Percentiles rank a stretch among this genome's conserved stretches.
These are phyloP conservation scores for Mustela lutreola DNA, from an alignment of 2,113 vertebrate genomes.

Conservation along the genomic window DNA sequence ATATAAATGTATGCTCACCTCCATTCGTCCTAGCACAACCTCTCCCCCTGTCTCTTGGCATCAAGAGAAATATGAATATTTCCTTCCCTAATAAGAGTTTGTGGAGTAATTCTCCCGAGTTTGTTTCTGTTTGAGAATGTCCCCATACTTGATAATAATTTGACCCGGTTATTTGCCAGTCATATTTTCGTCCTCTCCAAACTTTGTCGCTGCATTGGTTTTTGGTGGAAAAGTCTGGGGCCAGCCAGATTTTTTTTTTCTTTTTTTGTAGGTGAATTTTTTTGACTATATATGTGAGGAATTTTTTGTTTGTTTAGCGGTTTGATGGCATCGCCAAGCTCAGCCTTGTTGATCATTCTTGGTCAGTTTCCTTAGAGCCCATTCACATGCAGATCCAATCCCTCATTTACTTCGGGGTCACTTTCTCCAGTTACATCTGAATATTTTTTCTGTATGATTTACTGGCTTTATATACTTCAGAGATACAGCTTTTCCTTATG, in stretches of 20 bases:
- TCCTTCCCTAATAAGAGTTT: not conserved
- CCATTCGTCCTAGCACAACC: not conserved
- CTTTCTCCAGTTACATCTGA: not conserved
- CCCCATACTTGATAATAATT: fast-evolving
- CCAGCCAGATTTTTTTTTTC: not conserved
- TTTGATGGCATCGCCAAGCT: not conserved
- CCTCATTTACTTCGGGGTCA: not conserved
- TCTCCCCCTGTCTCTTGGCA: not conserved
- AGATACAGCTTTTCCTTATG: not conserved
- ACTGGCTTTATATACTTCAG: not conserved
- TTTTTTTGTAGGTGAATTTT: not conserved
- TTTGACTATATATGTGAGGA: not conserved
- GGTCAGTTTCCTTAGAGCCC: no score
- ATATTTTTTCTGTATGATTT: not conserved
- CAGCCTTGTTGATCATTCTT: not conserved
- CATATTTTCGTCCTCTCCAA: not conserved
- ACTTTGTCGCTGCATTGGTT: not conserved
- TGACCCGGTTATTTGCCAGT: no score
- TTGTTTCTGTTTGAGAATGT: not conserved
- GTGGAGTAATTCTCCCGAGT: fast-evolving
- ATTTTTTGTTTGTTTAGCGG: not conserved
- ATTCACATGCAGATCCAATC: not conserved
- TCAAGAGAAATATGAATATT: not conserved
- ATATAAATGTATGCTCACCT: not conserved
- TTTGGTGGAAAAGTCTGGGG: not conserved